phyloP scores from a whole-genome alignment of 2,797 vertebrate species.

The Semaprochilodus insignis region DNA sequence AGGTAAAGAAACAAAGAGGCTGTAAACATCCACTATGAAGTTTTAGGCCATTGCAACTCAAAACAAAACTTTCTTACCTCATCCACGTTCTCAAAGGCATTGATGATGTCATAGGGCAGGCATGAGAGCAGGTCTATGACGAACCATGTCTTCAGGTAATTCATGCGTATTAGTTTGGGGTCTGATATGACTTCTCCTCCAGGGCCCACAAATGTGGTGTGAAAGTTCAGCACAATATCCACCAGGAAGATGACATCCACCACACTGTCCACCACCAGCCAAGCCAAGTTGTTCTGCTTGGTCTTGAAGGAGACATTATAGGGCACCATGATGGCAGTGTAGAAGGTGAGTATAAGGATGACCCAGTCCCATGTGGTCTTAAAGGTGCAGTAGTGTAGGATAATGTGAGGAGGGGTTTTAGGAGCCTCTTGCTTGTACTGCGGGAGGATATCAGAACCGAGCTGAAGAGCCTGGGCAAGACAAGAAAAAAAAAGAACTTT shows the following conservation, averaged over 20 bases:
- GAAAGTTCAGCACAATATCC: constrained; percentile 98
- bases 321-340: constrained; percentile 99
- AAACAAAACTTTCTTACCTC: constrained; percentile 81
- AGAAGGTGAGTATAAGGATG: constrained; percentile 98
- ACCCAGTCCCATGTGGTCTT: constrained; percentile 99
- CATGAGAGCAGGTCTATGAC: constrained; percentile 98
- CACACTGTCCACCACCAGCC: constrained; percentile 95
- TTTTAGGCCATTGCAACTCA: not conserved
- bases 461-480: constrained; percentile 88
- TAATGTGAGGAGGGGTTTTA: constrained; percentile 98
- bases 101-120: constrained; percentile 98
- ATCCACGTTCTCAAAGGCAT: constrained; percentile 95
- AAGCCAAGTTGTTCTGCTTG: constrained; percentile 94
- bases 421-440: constrained; percentile 99
- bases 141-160: constrained; percentile 99
- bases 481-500: not conserved
- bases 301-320: constrained; percentile 98
- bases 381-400: constrained; percentile 98
- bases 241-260: constrained; percentile 96
- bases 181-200: constrained; percentile 97
- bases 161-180: constrained; percentile 96
- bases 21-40: not conserved
- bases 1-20: not conserved
- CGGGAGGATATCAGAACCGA: constrained; percentile 97
- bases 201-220: constrained; percentile 96